A percentile compares a stretch with the other conserved stretches of the same genome.
These are phyloP conservation scores for Typhlichthys subterraneus DNA, from an alignment of 2,797 vertebrate species.

Conservation along the genomic window DNA sequence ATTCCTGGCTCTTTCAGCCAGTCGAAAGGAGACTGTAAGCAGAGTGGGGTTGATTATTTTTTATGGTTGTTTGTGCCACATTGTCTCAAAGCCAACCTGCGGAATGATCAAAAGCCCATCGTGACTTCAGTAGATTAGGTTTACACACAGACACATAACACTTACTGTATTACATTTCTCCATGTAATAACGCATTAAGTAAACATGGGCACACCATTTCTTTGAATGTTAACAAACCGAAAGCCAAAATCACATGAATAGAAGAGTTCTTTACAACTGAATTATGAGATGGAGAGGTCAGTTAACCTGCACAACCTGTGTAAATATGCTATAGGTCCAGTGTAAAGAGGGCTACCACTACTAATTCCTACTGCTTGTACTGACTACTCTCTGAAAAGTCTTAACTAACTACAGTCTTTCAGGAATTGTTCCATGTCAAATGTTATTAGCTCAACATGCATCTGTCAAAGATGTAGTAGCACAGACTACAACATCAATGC, in stretches of 20 bases:
- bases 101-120: conserved; percentile 11
- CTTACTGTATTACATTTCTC: conserved; percentile 7
- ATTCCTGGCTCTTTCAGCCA: conserved; percentile 44
- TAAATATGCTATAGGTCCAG: too few relatives aligned
- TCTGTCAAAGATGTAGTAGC: too few relatives aligned
- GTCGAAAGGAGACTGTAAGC: conserved; percentile 30
- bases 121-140: conserved; percentile 14
- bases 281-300: conserved; percentile 4
- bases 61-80: conserved; percentile 16
- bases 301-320: too few relatives aligned
- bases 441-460: too few relatives aligned
- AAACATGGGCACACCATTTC: conserved; percentile 3
- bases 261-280: conserved; percentile 7
- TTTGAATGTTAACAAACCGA: not conserved
- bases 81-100: conserved; percentile 23
- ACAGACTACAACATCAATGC: not conserved
- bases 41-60: conserved; percentile 43
- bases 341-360: too few relatives aligned
- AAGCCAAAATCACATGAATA: not conserved
- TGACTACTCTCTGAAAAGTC: too few relatives aligned
- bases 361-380: too few relatives aligned
- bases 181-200: conserved; percentile 18
- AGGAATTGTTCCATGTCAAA: too few relatives aligned
- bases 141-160: not conserved
- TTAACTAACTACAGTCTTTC: too few relatives aligned